phyloP scores from a whole-genome alignment of 2,797 vertebrate genomes.

The Moxostoma hubbsi region DNA sequence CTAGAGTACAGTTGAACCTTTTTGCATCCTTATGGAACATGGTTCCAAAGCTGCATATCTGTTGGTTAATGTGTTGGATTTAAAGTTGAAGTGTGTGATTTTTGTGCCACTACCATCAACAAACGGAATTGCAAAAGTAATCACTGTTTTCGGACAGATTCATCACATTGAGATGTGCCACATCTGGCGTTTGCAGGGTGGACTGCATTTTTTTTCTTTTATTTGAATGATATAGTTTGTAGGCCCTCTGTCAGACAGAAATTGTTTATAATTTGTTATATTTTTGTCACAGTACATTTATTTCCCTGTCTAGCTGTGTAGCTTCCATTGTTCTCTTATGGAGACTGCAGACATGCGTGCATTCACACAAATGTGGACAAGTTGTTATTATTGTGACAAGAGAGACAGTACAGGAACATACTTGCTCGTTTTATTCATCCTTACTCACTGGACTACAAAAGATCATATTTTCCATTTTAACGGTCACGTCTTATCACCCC shows the following conservation, averaged over 20 bases:
- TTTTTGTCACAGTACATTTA: not conserved
- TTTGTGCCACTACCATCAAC: not conserved
- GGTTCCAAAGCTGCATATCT: too few relatives aligned
- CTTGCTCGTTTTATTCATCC: not conserved
- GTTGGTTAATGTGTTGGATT: too few relatives aligned
- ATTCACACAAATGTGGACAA: not conserved
- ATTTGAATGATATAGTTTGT: not conserved
- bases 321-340: conserved; percentile 36
- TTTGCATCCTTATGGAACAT: too few relatives aligned
- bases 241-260: not conserved
- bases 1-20: too few relatives aligned
- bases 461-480: conserved; percentile 37
- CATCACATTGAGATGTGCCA: not conserved
- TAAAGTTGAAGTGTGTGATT: too few relatives aligned
- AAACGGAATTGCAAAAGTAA: too few relatives aligned
- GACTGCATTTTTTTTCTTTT: not conserved
- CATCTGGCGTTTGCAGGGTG: not conserved
- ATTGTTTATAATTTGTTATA: not conserved
- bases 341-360: not conserved
- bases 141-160: too few relatives aligned
- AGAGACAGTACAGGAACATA: not conserved
- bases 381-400: not conserved
- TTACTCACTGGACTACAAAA: not conserved
- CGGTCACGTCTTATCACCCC: conserved; percentile 10
- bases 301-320: not conserved